Evolutionary conservation across 35 echinoderm and acorn worm genomes (phyloP).

Genomic region (Acanthaster planci): DNA sequence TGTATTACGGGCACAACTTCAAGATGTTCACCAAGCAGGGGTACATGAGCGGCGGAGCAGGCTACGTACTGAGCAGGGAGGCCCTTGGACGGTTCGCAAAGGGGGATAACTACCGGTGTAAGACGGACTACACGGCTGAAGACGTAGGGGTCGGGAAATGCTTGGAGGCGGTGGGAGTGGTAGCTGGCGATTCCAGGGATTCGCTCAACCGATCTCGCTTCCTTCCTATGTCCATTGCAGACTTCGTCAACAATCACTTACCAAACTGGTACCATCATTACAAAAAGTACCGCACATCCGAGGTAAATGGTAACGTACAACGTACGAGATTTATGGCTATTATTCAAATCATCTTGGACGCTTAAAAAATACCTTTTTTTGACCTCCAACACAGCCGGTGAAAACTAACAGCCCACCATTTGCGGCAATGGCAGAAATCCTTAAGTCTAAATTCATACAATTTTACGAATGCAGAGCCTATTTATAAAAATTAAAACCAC

Average conservation of each 20-base stretch:
- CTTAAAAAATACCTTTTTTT: no score
- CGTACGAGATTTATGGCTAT: no score
- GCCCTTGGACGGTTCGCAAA: constrained; percentile 41
- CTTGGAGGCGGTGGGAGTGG: constrained; percentile 28
- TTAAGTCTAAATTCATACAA: no score
- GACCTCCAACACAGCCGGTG: no score
- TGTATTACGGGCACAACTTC: constrained; percentile 58
- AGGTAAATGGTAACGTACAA: constrained; percentile 25
- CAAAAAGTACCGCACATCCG: constrained; percentile 2
- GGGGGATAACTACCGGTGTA: not conserved
- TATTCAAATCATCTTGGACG: no score
- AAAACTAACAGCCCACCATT: no score
- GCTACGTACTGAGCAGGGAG: constrained; percentile 75
- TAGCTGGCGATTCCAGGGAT: constrained; percentile 48
- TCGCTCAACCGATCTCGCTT: constrained; percentile 54
- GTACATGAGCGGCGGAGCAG: constrained; percentile 78
- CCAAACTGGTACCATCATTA: constrained; percentile 32
- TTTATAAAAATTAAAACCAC: no score
- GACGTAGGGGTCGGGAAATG: constrained; percentile 51
- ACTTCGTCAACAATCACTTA: constrained; percentile 25
- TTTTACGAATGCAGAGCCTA: no score
- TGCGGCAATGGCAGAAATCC: no score
- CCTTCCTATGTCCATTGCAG: constrained; percentile 16
- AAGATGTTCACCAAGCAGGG: not conserved
- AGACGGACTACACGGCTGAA: not conserved